Base-by-base conservation (phyloP, 2,888 invertebrate species). In the Eupithecia vulgata region DNA sequence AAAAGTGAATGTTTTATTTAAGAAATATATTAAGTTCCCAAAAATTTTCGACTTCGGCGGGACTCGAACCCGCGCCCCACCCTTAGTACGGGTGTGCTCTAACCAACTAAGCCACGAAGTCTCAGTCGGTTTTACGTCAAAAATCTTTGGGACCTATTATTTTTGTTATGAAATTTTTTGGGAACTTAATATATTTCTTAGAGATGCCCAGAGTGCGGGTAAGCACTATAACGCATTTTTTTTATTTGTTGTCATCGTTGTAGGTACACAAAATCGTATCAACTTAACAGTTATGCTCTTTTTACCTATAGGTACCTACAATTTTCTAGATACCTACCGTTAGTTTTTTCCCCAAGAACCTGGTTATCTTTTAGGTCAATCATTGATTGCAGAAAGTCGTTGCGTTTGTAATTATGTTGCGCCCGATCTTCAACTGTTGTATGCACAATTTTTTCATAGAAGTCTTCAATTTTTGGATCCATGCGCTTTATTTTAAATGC, bases 371-470 rank as follows among this genome's bases (percentile, higher is more conserved):
- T 94, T 76, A 95, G 81, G 64, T 95, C 92, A 61, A 95, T 95
- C 12, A 95, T 86, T 5, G 95, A 88, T 82, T 95, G 95, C 73
- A 95, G 82, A 81, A 95, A 95, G 81, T 95, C 95, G 75, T 94
- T 93, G 64, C 95, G 85, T 42, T 86, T 89, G 70, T 91, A 86
- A 7, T 83, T 81, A 78, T 92, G 82, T 64, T 85, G 85, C 73
- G 89, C 80, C 1, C 95, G 85, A 76, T 90, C 90, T 21, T 88
- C 86, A 3, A 94, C 91, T 0, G 91, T 93, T 70, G 88, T 87
- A 75, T 87, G 87, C 1, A 95, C 92, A 57, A 93, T 82, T 34
- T 87, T 88, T 71, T 84, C 87, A 82, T 93, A 94, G 81, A 94
- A 95, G 34, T 90, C 83, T 57, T 90, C 87, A 48, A 91, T 90